Evolutionary conservation across 2,113 vertebrate species (phyloP).

Genomic region (Todiramphus chloris): DNA sequence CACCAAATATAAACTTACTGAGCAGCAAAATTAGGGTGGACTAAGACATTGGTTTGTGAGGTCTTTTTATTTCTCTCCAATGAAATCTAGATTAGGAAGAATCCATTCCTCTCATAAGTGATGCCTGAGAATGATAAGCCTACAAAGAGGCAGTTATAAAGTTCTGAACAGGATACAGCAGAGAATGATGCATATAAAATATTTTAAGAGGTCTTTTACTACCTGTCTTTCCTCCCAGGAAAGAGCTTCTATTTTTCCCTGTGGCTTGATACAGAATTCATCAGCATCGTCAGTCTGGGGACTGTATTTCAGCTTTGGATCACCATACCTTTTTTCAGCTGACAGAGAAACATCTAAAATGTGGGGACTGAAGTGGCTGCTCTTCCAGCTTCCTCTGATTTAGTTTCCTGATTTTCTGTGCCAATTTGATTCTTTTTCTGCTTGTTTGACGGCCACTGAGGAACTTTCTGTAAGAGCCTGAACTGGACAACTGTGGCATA

Average conservation of each 20-base stretch:
- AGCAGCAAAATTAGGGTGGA: neutral
- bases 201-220: neutral
- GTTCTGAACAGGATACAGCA: neutral
- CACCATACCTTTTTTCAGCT: neutral
- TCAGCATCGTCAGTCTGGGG: neutral
- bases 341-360: neutral
- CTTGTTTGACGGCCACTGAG: neutral
- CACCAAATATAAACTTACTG: neutral
- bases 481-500: neutral
- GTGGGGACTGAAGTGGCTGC: neutral
- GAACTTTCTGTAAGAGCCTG: neutral
- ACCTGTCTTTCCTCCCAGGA: neutral
- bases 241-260: neutral
- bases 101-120: neutral
- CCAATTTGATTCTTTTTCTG: neutral
- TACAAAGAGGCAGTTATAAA: neutral
- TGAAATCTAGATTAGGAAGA: neutral
- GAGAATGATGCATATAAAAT: neutral
- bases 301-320: neutral
- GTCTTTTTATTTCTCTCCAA: neutral
- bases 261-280: neutral
- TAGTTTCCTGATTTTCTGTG: neutral
- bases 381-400: neutral
- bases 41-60: neutral
- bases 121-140: neutral